phyloP scores from a whole-genome alignment of 2,113 vertebrate genomes.

The Dasyurus viverrinus region DNA sequence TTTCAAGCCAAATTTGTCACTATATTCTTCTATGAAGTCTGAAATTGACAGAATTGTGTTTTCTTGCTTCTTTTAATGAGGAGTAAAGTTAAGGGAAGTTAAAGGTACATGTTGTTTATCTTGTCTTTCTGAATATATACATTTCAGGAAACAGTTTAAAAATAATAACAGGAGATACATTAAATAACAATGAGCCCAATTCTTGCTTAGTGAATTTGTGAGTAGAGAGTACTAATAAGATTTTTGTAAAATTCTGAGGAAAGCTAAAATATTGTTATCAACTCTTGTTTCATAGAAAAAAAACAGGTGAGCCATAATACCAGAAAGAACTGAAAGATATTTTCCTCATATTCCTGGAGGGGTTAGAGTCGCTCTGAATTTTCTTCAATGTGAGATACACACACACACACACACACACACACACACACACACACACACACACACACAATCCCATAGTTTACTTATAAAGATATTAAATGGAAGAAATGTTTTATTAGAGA shows the following conservation, averaged over 20 bases:
- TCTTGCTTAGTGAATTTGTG: not conserved
- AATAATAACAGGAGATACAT: too few species aligned
- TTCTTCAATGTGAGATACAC: not conserved
- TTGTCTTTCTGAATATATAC: too few species aligned
- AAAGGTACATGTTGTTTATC: constrained; percentile 21
- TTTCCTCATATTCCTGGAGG: not conserved
- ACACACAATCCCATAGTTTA: too few species aligned
- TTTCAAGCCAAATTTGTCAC: constrained; percentile 56
- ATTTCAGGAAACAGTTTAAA: too few species aligned
- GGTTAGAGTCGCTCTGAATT: not conserved
- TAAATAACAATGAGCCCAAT: too few species aligned
- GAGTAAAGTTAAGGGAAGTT: constrained; percentile 20
- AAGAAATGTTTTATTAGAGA: too few species aligned
- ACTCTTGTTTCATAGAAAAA: not conserved
- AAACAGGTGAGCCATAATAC: not conserved
- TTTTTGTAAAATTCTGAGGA: constrained; percentile 33
- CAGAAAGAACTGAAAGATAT: not conserved
- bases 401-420: not conserved
- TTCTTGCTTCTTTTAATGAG: not conserved
- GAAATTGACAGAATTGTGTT: constrained; percentile 19
- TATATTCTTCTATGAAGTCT: constrained; percentile 52
- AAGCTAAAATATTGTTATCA: not conserved
- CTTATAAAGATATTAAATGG: too few species aligned
- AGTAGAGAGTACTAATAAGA: not conserved
- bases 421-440: fast-evolving